Evolutionary conservation across 2,113 vertebrate genomes (phyloP).

Genomic region (Orientallactaga bullata): DNA sequence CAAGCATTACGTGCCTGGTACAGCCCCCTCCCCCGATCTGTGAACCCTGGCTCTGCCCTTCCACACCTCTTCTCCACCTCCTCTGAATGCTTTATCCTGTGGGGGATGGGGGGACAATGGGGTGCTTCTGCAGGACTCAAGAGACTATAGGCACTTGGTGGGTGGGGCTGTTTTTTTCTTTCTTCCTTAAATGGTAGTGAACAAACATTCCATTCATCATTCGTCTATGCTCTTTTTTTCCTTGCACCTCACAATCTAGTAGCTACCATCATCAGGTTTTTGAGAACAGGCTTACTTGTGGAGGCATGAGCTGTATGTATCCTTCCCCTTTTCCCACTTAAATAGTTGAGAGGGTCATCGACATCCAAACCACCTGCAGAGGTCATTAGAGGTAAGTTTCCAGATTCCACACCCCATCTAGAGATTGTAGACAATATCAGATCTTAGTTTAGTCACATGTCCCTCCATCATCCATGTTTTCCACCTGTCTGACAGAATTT

Average conservation of each 20-base stretch:
- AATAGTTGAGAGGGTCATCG: background rate
- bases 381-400: background rate
- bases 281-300: background rate
- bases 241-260: background rate
- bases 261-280: background rate
- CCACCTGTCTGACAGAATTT: constrained; percentile 17
- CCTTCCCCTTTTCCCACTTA: background rate
- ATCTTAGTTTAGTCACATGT: background rate
- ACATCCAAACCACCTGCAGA: background rate
- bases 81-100: background rate
- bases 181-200: background rate
- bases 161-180: background rate
- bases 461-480: constrained; percentile 20
- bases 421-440: accelerated
- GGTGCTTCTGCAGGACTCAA: background rate
- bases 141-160: too few relatives aligned
- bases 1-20: background rate
- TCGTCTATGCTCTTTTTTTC: background rate
- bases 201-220: background rate
- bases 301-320: background rate
- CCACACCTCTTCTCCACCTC: accelerated
- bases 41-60: background rate
- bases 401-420: background rate
- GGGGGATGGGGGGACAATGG: accelerated
- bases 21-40: background rate